A percentile compares a stretch with the other conserved stretches of the same genome.
These are phyloP conservation scores for Quadroppia sp. DNA, from an alignment of 2,888 invertebrate species.

Conservation along the genomic window DNA sequence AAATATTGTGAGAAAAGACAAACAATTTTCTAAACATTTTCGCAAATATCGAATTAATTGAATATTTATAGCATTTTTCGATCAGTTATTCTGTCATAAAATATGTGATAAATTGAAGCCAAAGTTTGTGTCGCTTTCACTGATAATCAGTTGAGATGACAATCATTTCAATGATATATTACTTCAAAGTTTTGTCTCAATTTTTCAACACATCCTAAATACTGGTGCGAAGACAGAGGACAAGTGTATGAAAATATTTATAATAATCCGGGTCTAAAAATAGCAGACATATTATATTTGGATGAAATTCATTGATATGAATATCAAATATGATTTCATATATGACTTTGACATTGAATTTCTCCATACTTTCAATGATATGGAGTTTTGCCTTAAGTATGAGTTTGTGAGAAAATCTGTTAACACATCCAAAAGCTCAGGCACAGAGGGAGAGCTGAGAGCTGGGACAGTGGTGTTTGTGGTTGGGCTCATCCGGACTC, in stretches of 20 bases:
- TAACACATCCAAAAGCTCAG: not conserved
- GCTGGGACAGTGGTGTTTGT: not conserved
- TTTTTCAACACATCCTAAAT: conserved; percentile 5
- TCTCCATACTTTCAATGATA: not conserved
- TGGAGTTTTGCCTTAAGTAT: not conserved
- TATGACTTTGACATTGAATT: not conserved
- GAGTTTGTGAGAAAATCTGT: not conserved
- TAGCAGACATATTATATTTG: not conserved
- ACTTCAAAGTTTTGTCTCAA: not conserved
- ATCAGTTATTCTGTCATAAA: not conserved
- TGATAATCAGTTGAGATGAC: not conserved
- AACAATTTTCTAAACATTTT: not conserved
- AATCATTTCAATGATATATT: conserved; percentile 3
- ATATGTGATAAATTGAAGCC: not conserved
- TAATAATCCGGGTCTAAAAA: not conserved
- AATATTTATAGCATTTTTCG: not conserved
- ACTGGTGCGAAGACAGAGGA: not conserved
- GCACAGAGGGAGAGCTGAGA: not conserved
- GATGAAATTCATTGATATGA: not conserved
- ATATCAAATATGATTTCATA: not conserved
- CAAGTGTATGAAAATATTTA: not conserved
- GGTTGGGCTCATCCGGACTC: conserved; percentile 7
- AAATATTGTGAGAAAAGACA: not conserved
- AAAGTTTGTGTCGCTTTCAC: not conserved
- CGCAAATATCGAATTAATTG: not conserved